Evolutionary conservation across 2,113 vertebrate genomes (phyloP).

Genomic region (Calyptommatus sinebrachiatus): DNA sequence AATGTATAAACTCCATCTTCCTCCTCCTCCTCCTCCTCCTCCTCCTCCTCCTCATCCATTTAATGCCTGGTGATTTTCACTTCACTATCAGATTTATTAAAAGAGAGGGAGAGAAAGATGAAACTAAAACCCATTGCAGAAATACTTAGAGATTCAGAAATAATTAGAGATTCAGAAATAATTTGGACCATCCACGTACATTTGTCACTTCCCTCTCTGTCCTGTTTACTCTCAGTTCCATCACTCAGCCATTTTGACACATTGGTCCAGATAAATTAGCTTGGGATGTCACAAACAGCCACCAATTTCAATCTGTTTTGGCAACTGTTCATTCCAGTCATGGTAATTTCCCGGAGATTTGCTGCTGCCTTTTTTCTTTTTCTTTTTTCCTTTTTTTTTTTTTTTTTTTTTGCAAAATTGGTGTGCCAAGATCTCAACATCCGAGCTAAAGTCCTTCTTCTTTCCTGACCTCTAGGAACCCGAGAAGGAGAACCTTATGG

Average conservation of each 20-base stretch:
- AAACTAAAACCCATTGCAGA: too few species aligned
- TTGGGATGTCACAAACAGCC: constrained; percentile 26
- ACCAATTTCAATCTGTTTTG: constrained; percentile 42
- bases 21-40: too few species aligned
- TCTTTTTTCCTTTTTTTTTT: not conserved
- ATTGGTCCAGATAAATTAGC: not conserved
- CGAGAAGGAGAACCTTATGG: constrained; percentile 13
- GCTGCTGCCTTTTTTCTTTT: constrained; percentile 35
- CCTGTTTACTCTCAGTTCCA: not conserved
- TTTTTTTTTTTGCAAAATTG: constrained; percentile 27
- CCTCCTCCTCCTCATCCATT: too few species aligned
- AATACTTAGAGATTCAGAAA: not conserved
- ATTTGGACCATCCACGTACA: not conserved
- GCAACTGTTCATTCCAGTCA: constrained; percentile 20
- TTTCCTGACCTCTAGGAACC: not conserved
- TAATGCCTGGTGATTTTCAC: too few species aligned
- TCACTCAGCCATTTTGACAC: not conserved
- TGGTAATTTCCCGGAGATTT: constrained; percentile 39
- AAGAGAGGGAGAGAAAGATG: too few species aligned
- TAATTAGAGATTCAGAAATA: not conserved
- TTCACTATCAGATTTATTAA: too few species aligned
- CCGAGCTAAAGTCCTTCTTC: not conserved
- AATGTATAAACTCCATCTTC: too few species aligned
- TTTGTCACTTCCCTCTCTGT: too few species aligned
- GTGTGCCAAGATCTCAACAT: not conserved